Evolutionary conservation across 2,113 vertebrate genomes (phyloP), one percentile per base, ranked within the genome.

Genomic region (Raja brachyura): DNA sequence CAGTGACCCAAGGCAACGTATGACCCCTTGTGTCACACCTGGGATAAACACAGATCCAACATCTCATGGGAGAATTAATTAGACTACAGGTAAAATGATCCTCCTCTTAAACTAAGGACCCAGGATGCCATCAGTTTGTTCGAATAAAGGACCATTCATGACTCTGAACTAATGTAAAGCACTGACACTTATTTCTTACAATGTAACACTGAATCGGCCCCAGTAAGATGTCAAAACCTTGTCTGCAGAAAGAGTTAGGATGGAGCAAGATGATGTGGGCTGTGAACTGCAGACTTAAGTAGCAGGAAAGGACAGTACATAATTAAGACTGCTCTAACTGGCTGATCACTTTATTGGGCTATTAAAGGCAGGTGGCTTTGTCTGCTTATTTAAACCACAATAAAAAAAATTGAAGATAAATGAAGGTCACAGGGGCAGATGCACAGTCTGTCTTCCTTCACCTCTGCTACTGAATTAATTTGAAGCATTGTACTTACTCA

Each of bases 331-430:
- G 90, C 90, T 92, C 68, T 92, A 92, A 92, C 90, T 92, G 90
- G 66, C 48, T 92, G 66, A 92, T 92, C 90, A 73, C 90, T 92
- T 70, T 73, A 92, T 92, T 92, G 68, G 90, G 90, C 68, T 73
- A 92, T 92, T 92, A 92, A 92, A 92, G 68, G 90, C 90, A 92
- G 90, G 90, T 92, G 90, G 90, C 90, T 92, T 70, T 31, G 22
- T 92, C 66, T 92, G 90, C 90, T 92, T 92, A 92, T 92, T 92
- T 92, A 73, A 92, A 74, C 66, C 90, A 92, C 68, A 92, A 92
- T 92, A 92, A 92, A 92, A 92, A 90, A 92, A 92, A 92, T 92
- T 92, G 90, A 92, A 92, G 90, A 92, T 92, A 92, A 92, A 92
- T 92, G 90, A 92, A 92, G 90, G 66, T 92, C 90, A 74, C 33